Evolutionary conservation across 1,140 invertebrate species (phyloP).

Genomic region (Oedothorax gibbosus): DNA sequence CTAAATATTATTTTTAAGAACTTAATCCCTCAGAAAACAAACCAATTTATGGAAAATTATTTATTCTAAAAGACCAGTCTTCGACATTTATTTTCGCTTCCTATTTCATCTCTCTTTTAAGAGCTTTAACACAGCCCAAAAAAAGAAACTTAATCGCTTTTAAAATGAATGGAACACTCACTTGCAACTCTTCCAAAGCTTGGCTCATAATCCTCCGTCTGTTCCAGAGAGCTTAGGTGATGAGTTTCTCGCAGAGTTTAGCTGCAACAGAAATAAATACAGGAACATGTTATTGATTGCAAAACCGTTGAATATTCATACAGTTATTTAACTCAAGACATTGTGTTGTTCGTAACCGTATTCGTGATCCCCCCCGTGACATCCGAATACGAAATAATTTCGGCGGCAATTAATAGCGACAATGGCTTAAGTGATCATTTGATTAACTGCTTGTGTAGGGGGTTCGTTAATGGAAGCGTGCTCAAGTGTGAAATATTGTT

Average conservation of each 20-base stretch:
- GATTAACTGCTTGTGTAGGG: not conserved
- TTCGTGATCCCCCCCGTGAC: not conserved
- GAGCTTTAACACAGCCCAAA: too few species aligned
- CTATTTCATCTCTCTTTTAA: too few species aligned
- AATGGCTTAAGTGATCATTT: conserved; percentile 17
- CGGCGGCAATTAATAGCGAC: conserved; percentile 20
- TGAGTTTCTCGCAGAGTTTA: conserved; percentile 17
- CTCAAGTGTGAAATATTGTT: too few species aligned
- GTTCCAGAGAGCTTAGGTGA: conserved; percentile 22
- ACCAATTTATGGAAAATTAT: too few species aligned
- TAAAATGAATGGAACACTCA: conserved; percentile 4
- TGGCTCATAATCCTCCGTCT: conserved; percentile 33
- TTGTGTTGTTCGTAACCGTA: conserved; percentile 16
- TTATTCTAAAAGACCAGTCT: too few species aligned
- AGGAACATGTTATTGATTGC: conserved; percentile 28
- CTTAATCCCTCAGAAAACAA: too few species aligned
- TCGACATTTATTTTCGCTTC: too few species aligned
- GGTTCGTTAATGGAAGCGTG: too few species aligned
- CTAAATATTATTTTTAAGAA: too few species aligned
- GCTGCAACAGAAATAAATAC: conserved; percentile 41
- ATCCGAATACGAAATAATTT: not conserved
- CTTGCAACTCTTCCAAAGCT: conserved; percentile 37
- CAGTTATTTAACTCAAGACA: conserved; percentile 30
- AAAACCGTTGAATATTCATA: conserved; percentile 52
- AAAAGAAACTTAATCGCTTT: too few species aligned